Base-by-base conservation (phyloP, 1,140 invertebrate species). In the Spodoptera litura region DNA sequence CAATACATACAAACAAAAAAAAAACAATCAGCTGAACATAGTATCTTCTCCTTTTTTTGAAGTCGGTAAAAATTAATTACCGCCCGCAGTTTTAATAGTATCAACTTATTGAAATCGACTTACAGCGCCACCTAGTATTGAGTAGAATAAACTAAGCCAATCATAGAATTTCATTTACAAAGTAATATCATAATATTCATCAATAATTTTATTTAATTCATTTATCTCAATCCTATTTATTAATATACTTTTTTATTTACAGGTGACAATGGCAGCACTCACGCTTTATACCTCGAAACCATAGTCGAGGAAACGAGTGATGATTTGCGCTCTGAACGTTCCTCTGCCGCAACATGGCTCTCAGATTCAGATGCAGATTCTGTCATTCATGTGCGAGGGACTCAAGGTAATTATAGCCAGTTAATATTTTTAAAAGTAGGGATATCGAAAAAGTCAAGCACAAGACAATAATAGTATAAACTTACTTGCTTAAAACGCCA, bases 251-350 rank as follows among this genome's bases (percentile, higher is more conserved):
- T 85, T 87, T 90, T 77, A 6, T 88, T 75, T 58, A 20, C 85
- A 93, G 91, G 90, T 87, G 91, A 94, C 82, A 91, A 87, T 88
- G 93, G 93, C 87, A 94, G 90, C 87, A 93, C 89, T 82, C 90
- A 93, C 81, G 92, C 91, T 79, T 88, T 94, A 83, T 95, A 95
- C 89, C 93, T 97, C 92, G 97, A 97, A 90, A 97, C 97, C 0
- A 97, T 97, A 88, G 94, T 97, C 79, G 97, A 97, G 88, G 97
- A 97, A 89, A 97, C 96, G 2, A 97, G 96, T 78, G 97, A 97
- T 91, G 97, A 97, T 89, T 93, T 97, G 79, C 95, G 96, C 59
- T 97, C 96, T 70, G 97, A 97, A 84, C 96, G 96, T 44, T 94
- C 92, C 35, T 94, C 89, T 2, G 93, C 91, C 68, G 92, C 93